Conservation (phyloP, 2,113 vertebrate species). For the Himantopus leucocephalus region DNA sequence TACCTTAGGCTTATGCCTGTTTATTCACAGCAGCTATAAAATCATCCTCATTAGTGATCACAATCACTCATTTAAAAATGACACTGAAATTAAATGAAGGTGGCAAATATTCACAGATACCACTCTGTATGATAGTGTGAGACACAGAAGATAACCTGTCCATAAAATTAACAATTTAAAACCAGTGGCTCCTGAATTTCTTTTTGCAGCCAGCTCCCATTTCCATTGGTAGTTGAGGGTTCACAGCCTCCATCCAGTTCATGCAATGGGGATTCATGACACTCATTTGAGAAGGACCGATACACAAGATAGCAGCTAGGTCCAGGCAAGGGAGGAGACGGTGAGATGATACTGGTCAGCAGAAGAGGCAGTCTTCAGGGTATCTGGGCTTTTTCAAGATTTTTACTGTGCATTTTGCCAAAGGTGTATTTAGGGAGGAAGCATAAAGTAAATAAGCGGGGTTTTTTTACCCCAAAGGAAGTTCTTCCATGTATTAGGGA, state of each 20-base stretch:
- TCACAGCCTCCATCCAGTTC: neutral
- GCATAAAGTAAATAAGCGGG: neutral
- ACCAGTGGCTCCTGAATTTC: neutral
- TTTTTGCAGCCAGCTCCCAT: neutral
- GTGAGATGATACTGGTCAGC: neutral
- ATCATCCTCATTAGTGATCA: neutral
- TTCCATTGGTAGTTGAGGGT: neutral
- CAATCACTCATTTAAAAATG: neutral
- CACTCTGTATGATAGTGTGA: neutral
- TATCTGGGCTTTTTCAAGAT: neutral
- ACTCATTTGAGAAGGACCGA: neutral
- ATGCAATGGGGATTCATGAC: neutral
- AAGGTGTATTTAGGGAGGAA: neutral
- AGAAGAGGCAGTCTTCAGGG: neutral
- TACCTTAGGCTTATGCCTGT: neutral
- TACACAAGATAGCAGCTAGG: accelerated
- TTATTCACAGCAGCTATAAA: neutral
- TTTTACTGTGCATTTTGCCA: neutral
- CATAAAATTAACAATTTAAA: neutral
- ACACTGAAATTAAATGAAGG: neutral
- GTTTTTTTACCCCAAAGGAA: neutral
- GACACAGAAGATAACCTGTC: neutral
- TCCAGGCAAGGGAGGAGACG: neutral
- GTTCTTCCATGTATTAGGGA: neutral
- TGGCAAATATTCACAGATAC: neutral